Evolutionary conservation across 2,797 vertebrate genomes (phyloP).

Genomic region (Peromyscus aztecus): DNA sequence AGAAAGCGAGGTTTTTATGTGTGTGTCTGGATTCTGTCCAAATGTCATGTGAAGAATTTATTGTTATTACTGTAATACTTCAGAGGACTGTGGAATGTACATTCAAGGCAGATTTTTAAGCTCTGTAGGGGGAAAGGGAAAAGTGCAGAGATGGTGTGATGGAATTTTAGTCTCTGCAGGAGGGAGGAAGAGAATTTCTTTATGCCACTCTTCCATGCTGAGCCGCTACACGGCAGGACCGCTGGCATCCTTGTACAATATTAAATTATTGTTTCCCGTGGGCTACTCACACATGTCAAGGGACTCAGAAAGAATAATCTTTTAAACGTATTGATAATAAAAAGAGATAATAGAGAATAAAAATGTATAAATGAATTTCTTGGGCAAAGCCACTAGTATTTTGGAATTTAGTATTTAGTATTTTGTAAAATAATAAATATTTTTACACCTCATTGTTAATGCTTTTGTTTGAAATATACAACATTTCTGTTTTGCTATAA

Average conservation of each 20-base stretch:
- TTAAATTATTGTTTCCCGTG: slow-evolving; percentile 69
- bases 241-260: slow-evolving; percentile 29
- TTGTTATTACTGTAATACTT: slow-evolving; percentile 84
- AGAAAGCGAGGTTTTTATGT: slow-evolving; percentile 65
- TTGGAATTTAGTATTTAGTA: not conserved
- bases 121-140: slow-evolving; percentile 68
- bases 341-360: not conserved
- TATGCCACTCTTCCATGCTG: slow-evolving; percentile 58
- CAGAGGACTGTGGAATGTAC: slow-evolving; percentile 83
- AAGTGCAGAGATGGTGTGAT: slow-evolving; percentile 66
- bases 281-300: not conserved
- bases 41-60: slow-evolving; percentile 84
- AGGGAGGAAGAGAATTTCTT: slow-evolving; percentile 79
- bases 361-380: not conserved
- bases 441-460: not conserved
- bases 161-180: slow-evolving; percentile 78
- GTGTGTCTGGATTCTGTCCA: slow-evolving; percentile 65
- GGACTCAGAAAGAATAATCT: slow-evolving; percentile 60
- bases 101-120: slow-evolving; percentile 72
- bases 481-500: not conserved
- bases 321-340: slow-evolving; percentile 35
- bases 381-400: not conserved
- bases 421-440: slow-evolving; percentile 12
- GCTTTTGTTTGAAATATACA: not conserved
- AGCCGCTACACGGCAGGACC: slow-evolving; percentile 44